Conservation (phyloP, 2,113 vertebrate species). For the Sylvietta virens region DNA sequence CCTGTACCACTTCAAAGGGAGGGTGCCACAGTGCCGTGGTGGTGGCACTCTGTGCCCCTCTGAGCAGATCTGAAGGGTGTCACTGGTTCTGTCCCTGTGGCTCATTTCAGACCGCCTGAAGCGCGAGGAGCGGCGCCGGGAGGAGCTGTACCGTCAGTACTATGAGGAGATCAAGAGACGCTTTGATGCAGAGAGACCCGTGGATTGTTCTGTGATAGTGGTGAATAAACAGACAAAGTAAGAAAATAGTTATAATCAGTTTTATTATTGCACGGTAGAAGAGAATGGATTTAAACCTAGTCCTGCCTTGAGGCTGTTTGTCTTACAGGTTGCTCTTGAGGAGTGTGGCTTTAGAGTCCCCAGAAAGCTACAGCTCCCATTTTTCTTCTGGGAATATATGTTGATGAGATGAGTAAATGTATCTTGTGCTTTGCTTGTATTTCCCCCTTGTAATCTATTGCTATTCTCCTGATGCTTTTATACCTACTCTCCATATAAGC, state of each 20-base stretch:
- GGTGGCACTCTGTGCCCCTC: rapidly evolving
- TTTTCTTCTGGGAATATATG: neutral
- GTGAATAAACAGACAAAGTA: slow-evolving; percentile 98
- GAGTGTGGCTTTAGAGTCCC: neutral
- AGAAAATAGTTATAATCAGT: neutral
- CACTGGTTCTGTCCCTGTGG: neutral
- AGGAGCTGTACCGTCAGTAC: slow-evolving; percentile 93
- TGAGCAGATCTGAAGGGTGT: neutral
- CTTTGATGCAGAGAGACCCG: slow-evolving; percentile 88
- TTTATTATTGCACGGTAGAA: neutral
- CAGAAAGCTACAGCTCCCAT: neutral
- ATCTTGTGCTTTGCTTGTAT: neutral
- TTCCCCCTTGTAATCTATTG: neutral
- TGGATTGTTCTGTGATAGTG: slow-evolving; percentile 97
- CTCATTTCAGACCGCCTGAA: slow-evolving; percentile 77
- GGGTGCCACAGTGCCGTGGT: neutral
- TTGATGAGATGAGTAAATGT: neutral
- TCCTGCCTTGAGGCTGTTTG: neutral
- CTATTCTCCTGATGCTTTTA: neutral
- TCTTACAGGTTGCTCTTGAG: neutral
- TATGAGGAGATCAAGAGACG: slow-evolving; percentile 96
- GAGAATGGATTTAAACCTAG: neutral
- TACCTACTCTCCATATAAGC: neutral
- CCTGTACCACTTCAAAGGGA: neutral
- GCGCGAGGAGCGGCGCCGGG: slow-evolving; percentile 87